These are phyloP conservation scores for Mustela lutreola DNA, from an alignment of 2,113 vertebrate genomes.

Conservation along the genomic window DNA sequence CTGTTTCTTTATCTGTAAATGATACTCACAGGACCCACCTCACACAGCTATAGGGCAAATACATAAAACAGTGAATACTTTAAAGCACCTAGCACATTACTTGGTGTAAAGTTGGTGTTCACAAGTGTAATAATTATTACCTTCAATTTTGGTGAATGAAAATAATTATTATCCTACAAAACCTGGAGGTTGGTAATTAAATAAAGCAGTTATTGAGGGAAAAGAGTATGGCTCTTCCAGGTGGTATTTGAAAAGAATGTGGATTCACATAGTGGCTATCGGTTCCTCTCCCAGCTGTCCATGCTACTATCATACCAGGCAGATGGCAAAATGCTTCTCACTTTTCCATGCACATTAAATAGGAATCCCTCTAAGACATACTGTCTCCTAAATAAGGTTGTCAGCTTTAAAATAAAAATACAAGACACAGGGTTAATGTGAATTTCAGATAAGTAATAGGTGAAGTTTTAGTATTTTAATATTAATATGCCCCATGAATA, in stretches of 20 bases:
- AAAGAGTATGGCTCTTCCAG: neutral
- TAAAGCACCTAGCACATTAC: neutral
- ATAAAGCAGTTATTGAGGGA: neutral
- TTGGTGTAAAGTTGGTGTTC: neutral
- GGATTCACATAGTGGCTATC: no score
- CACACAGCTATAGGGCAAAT: neutral
- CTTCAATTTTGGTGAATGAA: neutral
- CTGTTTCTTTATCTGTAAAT: neutral
- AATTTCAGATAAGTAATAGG: neutral
- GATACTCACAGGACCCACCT: neutral
- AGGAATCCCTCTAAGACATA: neutral
- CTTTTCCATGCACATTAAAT: neutral
- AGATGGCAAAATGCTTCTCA: neutral
- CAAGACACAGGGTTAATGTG: neutral
- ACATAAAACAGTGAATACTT: neutral
- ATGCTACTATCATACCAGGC: no score
- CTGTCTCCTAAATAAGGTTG: neutral
- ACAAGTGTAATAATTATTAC: neutral
- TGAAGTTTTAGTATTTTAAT: neutral
- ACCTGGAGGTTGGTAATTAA: neutral
- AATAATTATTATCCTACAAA: neutral
- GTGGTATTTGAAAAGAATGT: neutral
- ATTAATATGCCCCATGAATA: neutral
- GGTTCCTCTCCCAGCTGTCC: neutral
- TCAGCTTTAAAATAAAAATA: constrained; percentile 10